These are phyloP conservation scores for Marcusenius ussheri DNA, from an alignment of 2,113 vertebrate genomes.

Conservation along the genomic window DNA sequence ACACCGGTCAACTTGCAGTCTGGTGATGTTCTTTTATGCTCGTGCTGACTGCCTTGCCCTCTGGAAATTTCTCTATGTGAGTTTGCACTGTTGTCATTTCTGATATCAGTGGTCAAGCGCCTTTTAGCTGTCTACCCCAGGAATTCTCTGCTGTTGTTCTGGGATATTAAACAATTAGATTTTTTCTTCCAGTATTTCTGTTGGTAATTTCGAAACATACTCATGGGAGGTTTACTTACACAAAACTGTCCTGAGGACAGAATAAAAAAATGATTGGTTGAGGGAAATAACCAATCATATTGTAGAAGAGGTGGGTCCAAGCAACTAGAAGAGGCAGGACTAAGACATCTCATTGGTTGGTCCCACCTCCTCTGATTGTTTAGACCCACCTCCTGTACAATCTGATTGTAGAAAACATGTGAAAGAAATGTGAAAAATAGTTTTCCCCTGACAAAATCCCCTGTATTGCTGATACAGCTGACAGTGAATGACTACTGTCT, in stretches of 20 bases:
- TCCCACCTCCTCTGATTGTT: too few relatives aligned
- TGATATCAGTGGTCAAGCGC: not conserved
- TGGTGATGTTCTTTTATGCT: not conserved
- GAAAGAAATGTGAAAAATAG: not conserved
- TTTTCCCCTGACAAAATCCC: not conserved
- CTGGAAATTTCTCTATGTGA: not conserved
- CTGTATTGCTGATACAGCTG: not conserved
- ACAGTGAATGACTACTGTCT: not conserved
- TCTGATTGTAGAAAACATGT: not conserved
- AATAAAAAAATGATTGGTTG: not conserved
- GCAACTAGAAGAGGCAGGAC: not conserved
- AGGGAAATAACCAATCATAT: not conserved
- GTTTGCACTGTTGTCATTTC: not conserved
- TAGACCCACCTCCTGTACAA: too few relatives aligned
- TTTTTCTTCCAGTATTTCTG: not conserved
- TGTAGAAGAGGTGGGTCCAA: not conserved
- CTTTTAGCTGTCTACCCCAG: not conserved
- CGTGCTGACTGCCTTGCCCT: not conserved
- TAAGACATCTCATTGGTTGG: not conserved
- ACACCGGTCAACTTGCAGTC: not conserved
- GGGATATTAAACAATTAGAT: not conserved
- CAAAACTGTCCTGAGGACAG: not conserved
- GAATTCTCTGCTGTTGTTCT: not conserved
- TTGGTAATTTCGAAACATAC: not conserved
- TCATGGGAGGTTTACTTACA: not conserved